Evolutionary conservation across 2,888 invertebrate species (phyloP).

Genomic region (Drosophila fulvimacula): DNA sequence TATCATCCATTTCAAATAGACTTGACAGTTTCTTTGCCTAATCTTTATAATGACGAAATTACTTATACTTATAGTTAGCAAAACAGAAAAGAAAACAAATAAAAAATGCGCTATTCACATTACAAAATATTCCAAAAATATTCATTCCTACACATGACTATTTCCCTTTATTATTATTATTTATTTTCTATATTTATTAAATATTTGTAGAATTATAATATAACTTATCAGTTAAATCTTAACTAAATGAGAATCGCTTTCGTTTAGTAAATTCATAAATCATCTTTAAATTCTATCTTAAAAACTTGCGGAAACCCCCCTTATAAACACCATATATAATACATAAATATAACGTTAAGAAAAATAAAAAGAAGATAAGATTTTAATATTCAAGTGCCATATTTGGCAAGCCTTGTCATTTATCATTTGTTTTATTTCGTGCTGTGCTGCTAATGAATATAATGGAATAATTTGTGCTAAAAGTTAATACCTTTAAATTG

Average conservation of each 20-base stretch:
- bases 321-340: neutral
- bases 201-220: neutral
- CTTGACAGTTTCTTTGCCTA: neutral
- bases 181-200: neutral
- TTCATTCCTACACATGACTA: neutral
- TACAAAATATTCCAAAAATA: neutral
- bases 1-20: neutral
- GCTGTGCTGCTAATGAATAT: conserved; percentile 32
- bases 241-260: conserved; percentile 21
- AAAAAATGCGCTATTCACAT: neutral
- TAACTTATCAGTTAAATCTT: neutral
- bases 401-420: conserved; percentile 37
- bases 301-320: neutral
- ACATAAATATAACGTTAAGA: neutral
- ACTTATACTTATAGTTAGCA: neutral
- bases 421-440: conserved; percentile 40
- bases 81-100: neutral
- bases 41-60: neutral
- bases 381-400: conserved; percentile 41
- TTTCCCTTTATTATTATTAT: too few species aligned
- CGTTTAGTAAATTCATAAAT: conserved; percentile 23
- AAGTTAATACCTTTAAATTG: conserved; percentile 26
- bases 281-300: conserved; percentile 15
- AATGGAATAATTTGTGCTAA: conserved; percentile 42
- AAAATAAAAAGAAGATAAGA: conserved; percentile 11